phyloP scores from a whole-genome alignment of 2,888 invertebrate species.

The Eledone cirrhosa region DNA sequence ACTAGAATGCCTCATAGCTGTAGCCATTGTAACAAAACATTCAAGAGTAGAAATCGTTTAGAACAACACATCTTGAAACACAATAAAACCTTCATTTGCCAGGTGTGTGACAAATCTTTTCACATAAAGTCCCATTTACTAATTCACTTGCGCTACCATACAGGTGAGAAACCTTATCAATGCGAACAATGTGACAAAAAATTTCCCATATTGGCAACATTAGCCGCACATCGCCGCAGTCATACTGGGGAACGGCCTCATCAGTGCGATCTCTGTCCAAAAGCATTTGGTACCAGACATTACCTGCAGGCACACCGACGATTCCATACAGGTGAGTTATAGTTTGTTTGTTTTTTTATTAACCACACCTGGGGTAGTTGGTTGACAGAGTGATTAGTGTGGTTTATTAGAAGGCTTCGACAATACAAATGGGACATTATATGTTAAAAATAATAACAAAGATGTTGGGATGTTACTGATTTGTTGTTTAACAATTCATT shows the following conservation, averaged over 20 bases:
- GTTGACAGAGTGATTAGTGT: no score
- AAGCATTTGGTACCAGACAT: not conserved
- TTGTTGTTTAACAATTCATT: no score
- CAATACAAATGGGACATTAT: no score
- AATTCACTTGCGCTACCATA: slow-evolving; percentile 11
- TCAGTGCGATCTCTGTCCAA: not conserved
- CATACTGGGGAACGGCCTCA: slow-evolving; percentile 8
- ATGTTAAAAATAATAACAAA: no score
- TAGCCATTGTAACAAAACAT: not conserved
- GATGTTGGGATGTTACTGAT: no score
- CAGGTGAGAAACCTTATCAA: slow-evolving; percentile 23
- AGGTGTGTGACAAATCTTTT: not conserved
- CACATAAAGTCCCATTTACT: not conserved
- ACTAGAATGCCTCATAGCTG: not conserved
- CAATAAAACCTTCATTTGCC: not conserved
- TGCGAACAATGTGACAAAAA: slow-evolving; percentile 14
- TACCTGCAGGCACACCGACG: slow-evolving; percentile 10
- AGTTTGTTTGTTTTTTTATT: no score
- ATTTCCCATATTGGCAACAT: not conserved
- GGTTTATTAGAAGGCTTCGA: no score
- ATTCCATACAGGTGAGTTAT: slow-evolving; percentile 16
- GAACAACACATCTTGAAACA: slow-evolving; percentile 3
- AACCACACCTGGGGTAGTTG: no score
- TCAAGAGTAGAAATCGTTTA: not conserved
- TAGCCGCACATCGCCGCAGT: slow-evolving; percentile 12